These are phyloP conservation scores for Mythimna albipuncta DNA, from an alignment of 2,888 invertebrate genomes.

Conservation along the genomic window DNA sequence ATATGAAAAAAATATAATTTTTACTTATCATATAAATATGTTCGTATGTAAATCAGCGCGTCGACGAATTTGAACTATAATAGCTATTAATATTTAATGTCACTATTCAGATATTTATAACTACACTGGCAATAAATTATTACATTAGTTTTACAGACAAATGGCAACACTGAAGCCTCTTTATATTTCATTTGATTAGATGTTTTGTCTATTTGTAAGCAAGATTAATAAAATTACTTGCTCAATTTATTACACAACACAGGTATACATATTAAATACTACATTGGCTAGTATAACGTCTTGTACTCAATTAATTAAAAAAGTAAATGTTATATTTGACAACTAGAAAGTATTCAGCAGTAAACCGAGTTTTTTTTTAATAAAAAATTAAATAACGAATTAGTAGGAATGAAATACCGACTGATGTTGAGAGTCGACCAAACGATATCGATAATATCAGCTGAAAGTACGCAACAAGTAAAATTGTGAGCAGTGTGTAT, in stretches of 20 bases:
- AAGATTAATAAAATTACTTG: conserved; percentile 34
- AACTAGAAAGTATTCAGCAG: conserved; percentile 12
- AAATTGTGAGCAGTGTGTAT: background rate
- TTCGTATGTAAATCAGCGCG: conserved; percentile 25
- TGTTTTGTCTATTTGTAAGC: conserved; percentile 21
- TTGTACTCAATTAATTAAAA: conserved; percentile 33
- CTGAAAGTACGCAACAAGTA: background rate
- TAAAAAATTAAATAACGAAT: conserved; percentile 17
- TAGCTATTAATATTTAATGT: conserved; percentile 16
- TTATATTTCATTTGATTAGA: conserved; percentile 54
- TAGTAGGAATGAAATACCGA: conserved; percentile 37
- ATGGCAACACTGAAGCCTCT: conserved; percentile 66
- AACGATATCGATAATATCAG: conserved; percentile 9
- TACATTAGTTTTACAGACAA: conserved; percentile 45
- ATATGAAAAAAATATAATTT: conserved; percentile 18
- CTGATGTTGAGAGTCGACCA: conserved; percentile 17
- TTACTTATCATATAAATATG: conserved; percentile 11
- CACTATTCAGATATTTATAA: conserved; percentile 69
- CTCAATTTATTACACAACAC: conserved; percentile 34
- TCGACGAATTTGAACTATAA: conserved; percentile 18
- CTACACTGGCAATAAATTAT: conserved; percentile 57
- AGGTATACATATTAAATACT: conserved; percentile 37
- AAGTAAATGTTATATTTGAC: conserved; percentile 15
- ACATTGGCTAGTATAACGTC: conserved; percentile 27
- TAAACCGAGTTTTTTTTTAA: background rate